phyloP scores from a whole-genome alignment of 2,113 vertebrate species.

The Lethenteron camtschaticum region DNA sequence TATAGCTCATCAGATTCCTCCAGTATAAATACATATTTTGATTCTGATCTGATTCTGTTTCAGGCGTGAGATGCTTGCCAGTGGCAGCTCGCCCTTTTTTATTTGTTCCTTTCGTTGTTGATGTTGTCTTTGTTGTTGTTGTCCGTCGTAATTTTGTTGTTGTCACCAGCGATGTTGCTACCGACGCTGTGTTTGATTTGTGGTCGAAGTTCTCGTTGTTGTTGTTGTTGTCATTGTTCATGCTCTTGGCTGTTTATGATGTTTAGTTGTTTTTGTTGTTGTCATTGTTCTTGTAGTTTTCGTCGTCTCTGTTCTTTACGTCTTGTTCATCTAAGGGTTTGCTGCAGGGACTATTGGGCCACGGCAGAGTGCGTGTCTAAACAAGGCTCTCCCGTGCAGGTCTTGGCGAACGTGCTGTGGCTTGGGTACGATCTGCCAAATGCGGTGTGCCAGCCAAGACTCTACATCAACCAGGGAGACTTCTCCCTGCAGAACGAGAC shows the following conservation, averaged over 20 bases:
- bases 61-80: too few relatives aligned
- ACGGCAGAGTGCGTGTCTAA: background rate
- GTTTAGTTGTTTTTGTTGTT: background rate
- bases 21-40: too few relatives aligned
- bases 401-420: slow-evolving; percentile 46
- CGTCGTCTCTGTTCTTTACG: background rate
- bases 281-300: too few relatives aligned
- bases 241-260: background rate
- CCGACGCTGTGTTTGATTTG: too few relatives aligned
- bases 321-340: too few relatives aligned
- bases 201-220: background rate
- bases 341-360: background rate
- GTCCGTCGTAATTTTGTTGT: too few relatives aligned
- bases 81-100: too few relatives aligned
- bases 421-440: slow-evolving; percentile 30
- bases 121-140: too few relatives aligned
- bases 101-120: too few relatives aligned
- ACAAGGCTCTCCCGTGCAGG: slow-evolving; percentile 20
- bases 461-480: slow-evolving; percentile 17
- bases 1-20: too few relatives aligned
- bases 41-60: too few relatives aligned
- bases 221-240: background rate
- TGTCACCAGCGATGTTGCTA: too few relatives aligned
- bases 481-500: slow-evolving; percentile 23
- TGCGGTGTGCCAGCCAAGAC: slow-evolving; percentile 26